These are phyloP conservation scores for Alligator sinensis DNA, from an alignment of 2,113 vertebrate genomes.

Conservation along the genomic window DNA sequence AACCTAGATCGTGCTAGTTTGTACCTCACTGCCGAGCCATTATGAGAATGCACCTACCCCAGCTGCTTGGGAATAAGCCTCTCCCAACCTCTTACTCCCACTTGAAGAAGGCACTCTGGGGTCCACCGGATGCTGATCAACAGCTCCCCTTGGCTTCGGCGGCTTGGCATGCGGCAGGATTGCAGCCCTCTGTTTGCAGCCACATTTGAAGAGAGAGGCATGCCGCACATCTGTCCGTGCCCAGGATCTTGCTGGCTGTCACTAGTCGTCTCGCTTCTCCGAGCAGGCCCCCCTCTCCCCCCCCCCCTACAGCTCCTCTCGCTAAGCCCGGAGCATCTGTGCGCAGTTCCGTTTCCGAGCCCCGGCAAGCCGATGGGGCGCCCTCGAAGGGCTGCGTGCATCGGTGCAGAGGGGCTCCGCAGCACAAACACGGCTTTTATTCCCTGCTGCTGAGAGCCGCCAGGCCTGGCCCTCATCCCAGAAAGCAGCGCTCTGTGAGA, in stretches of 20 bases:
- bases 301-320: neutral
- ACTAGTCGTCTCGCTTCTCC: fast-evolving
- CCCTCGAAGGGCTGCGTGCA: conserved; percentile 32
- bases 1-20: fast-evolving
- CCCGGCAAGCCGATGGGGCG: conserved; percentile 36
- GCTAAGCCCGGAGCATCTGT: conserved; percentile 9
- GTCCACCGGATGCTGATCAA: neutral
- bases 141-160: fast-evolving
- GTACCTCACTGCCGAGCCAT: fast-evolving
- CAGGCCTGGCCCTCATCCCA: conserved; percentile 72
- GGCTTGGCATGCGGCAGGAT: neutral
- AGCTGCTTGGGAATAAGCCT: fast-evolving
- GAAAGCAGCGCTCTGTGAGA: conserved; percentile 17
- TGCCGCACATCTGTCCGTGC: neutral
- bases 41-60: fast-evolving
- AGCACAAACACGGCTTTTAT: conserved; percentile 72
- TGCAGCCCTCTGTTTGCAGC: neutral
- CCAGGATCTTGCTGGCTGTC: neutral
- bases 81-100: fast-evolving
- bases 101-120: fast-evolving
- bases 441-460: conserved; percentile 57
- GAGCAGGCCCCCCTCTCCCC: neutral
- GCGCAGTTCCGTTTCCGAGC: neutral
- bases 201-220: neutral
- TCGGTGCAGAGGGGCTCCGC: neutral